Percentiles rank a stretch among this genome's conserved stretches.
Conservation (phyloP, 2,797 vertebrate species). For the Periparus ater region DNA sequence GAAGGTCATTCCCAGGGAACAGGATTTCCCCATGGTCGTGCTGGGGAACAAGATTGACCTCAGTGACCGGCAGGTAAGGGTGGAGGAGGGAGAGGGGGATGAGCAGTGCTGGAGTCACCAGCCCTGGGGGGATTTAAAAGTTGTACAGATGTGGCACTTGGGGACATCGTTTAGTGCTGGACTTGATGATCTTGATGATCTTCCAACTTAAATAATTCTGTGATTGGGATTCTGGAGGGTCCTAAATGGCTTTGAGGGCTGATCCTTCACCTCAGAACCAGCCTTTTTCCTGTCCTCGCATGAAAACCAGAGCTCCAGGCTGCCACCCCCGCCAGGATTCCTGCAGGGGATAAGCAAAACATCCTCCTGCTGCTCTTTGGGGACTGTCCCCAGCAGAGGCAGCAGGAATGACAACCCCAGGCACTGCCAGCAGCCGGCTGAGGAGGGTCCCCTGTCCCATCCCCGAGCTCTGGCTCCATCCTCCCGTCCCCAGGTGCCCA, state of each 20-base stretch:
- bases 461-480: neutral
- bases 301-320: neutral
- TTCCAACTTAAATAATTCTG: neutral
- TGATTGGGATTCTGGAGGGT: neutral
- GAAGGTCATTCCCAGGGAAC: constrained; percentile 69
- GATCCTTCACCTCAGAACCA: neutral
- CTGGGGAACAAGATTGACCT: constrained; percentile 83
- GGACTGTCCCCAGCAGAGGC: neutral
- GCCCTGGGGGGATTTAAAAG: neutral
- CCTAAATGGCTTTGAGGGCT: fast-evolving
- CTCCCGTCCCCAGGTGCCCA: constrained; percentile 68
- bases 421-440: neutral
- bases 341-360: neutral
- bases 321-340: neutral
- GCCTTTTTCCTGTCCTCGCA: fast-evolving
- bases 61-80: constrained; percentile 74
- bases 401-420: neutral
- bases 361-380: neutral
- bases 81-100: fast-evolving
- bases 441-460: neutral
- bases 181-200: neutral
- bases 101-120: neutral
- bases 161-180: neutral
- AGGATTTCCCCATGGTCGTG: constrained; percentile 79
- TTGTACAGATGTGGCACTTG: neutral